Conservation (phyloP, 2,888 invertebrate genomes). For the Opisthograptis luteolata region DNA sequence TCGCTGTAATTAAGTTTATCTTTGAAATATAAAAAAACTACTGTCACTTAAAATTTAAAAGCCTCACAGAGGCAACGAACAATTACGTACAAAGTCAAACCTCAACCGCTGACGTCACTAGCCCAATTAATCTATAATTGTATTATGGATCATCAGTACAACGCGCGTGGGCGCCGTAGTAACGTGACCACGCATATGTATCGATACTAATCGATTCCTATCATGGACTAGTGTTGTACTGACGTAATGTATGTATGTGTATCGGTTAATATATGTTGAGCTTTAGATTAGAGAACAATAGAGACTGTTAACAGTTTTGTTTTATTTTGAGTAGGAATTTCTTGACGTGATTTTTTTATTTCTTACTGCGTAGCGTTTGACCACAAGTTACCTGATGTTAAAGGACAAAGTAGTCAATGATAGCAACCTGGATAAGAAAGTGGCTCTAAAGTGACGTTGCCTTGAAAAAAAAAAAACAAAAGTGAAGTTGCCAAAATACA, state of each 20-base stretch:
- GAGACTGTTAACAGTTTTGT: too few relatives aligned
- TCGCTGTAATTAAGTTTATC: neutral
- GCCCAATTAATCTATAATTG: conserved; percentile 70
- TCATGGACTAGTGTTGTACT: conserved; percentile 68
- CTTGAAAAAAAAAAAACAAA: too few relatives aligned
- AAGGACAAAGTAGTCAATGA: too few relatives aligned
- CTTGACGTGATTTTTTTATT: too few relatives aligned
- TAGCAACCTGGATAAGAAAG: too few relatives aligned
- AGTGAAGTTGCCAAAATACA: too few relatives aligned
- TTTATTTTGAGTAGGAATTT: too few relatives aligned
- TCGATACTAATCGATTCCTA: conserved; percentile 73
- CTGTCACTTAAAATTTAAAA: too few relatives aligned
- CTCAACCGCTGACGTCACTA: conserved; percentile 4
- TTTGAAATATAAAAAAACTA: neutral
- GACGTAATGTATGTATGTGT: conserved; percentile 56
- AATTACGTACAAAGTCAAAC: conserved; percentile 37
- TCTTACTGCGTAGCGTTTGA: too few relatives aligned
- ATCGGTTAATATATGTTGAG: conserved; percentile 30
- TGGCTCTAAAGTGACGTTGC: too few relatives aligned
- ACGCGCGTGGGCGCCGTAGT: conserved; percentile 79
- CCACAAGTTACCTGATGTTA: too few relatives aligned
- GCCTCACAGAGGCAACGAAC: conserved; percentile 31
- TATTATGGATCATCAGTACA: conserved; percentile 78
- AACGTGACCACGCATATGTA: conserved; percentile 77
- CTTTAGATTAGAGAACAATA: conserved; percentile 18